Conservation (phyloP, 2,888 invertebrate genomes). For the Thecocarcelia acutangulata region DNA sequence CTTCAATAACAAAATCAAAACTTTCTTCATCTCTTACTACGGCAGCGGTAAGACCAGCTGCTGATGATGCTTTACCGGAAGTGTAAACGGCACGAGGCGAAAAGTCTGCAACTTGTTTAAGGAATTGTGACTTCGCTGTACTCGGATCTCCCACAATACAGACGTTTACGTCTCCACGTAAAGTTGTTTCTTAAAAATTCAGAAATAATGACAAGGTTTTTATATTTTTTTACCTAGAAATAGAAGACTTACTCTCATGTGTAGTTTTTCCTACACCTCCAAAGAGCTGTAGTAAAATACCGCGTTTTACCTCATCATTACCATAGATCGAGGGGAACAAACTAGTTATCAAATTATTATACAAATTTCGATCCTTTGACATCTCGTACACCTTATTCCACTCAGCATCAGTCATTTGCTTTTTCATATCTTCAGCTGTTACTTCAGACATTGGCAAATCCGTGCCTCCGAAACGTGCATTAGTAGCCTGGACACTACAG, state of each 20-base stretch:
- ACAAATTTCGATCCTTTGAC: constrained; percentile 96
- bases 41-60: constrained; percentile 99
- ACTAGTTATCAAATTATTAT: constrained; percentile 93
- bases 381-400: constrained; percentile 98
- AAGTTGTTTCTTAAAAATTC: constrained; percentile 86
- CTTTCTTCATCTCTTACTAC: constrained; percentile 98
- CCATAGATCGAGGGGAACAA: constrained; percentile 98
- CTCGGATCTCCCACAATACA: constrained; percentile 99
- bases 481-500: constrained; percentile 94
- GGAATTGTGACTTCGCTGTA: constrained; percentile 98
- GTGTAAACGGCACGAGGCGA: constrained; percentile 98
- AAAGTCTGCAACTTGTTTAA: constrained; percentile 97
- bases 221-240: background rate
- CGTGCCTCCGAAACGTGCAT: constrained; percentile 92
- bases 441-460: constrained; percentile 93
- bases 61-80: constrained; percentile 98
- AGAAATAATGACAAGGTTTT: background rate
- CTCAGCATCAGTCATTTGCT: constrained; percentile 95
- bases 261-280: constrained; percentile 98
- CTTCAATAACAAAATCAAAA: constrained; percentile 99
- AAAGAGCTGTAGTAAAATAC: constrained; percentile 96
- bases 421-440: constrained; percentile 94
- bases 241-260: constrained; percentile 85
- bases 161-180: constrained; percentile 98
- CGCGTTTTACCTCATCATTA: constrained; percentile 96